Base-by-base conservation (phyloP, 2,113 vertebrate genomes). In the Cyphomyrus plagiostoma region DNA sequence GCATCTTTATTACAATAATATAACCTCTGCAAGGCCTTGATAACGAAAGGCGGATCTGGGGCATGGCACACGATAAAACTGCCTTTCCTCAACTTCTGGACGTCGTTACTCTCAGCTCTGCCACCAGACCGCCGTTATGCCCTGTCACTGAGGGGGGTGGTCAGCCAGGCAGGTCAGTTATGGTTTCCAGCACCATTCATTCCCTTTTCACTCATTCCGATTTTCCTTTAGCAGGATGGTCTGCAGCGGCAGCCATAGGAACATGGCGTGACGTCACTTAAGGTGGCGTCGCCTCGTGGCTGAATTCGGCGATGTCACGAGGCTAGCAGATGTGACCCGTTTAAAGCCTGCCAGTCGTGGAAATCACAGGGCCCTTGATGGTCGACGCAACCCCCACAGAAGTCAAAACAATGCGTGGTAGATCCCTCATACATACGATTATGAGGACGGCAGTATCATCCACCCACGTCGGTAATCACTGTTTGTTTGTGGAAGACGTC, bases 11-110 rank as follows among this genome's bases (percentile, higher is more conserved):
- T 3, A 13, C 92, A 83, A 87, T 80, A 87, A 93, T 85, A 92
- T 93, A 91, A 74, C 91, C 62, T 93, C 86, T 88, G 89, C 77
- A 94, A 92, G 88, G 89, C 91, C 49, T 89, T 93, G 92, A 80
- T 42, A 90, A 89, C 90, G 92, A 93, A 89, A 90, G 92, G 94
- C 91, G 92, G 92, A 94, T 93, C 92, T 92, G 91, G 93, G 94
- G 90, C 94, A 93, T 91, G 82, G 85, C 83, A 91, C 90, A 91
- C 89, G 90, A 89, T 89, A 90, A 66, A 94, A 92, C 92, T 89
- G 92, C 91, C 91, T 93, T 15, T 45, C 5, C 46, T 50, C 21
- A 21, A 42, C 74, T 80, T 42, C 74, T 19, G 30, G 74, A 80
- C 19, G 35, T 80, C 35, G 35, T 39, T 19, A 42, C 74, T 13